A percentile compares a stretch with the other conserved stretches of the same genome.
These are phyloP conservation scores for Dendrolimus kikuchii DNA, from an alignment of 1,140 invertebrate species.

Conservation along the genomic window DNA sequence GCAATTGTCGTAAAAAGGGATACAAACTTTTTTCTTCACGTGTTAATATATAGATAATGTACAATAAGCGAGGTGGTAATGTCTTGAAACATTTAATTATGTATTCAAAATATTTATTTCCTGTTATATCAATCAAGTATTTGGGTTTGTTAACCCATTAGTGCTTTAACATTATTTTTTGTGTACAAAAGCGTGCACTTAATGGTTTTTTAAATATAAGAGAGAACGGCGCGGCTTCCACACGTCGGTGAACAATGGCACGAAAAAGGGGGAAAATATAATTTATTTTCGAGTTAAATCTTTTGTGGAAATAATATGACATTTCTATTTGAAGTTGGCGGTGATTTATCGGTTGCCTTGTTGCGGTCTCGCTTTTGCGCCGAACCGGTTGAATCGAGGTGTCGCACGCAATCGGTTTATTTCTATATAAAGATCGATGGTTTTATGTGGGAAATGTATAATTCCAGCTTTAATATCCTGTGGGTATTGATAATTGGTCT, in stretches of 20 bases:
- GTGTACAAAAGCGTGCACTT: conserved; percentile 64
- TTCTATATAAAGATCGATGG: conserved; percentile 26
- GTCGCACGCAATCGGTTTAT: conserved; percentile 28
- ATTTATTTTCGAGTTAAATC: conserved; percentile 72
- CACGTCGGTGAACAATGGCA: conserved; percentile 64
- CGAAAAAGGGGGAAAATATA: conserved; percentile 62
- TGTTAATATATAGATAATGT: too few relatives aligned
- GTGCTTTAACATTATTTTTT: conserved; percentile 28
- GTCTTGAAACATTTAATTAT: too few relatives aligned
- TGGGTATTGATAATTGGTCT: too few relatives aligned
- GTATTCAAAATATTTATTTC: too few relatives aligned
- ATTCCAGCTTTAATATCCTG: too few relatives aligned
- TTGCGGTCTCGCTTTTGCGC: conserved; percentile 40
- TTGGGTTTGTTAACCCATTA: conserved; percentile 11
- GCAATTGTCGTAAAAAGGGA: too few relatives aligned
- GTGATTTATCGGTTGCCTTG: conserved; percentile 65
- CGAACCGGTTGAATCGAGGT: conserved; percentile 34
- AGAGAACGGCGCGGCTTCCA: conserved; percentile 58
- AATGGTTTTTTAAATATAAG: conserved; percentile 71
- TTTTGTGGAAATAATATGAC: conserved; percentile 72
- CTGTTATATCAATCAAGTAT: conserved; percentile 10
- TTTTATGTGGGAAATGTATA: conserved; percentile 1
- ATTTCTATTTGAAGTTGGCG: conserved; percentile 69
- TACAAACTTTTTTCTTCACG: too few relatives aligned
- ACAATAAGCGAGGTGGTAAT: too few relatives aligned